Evolutionary conservation across 64 coral and sea anemone genomes (phyloP).

Genomic region (Dendrophyllia cribrosa): DNA sequence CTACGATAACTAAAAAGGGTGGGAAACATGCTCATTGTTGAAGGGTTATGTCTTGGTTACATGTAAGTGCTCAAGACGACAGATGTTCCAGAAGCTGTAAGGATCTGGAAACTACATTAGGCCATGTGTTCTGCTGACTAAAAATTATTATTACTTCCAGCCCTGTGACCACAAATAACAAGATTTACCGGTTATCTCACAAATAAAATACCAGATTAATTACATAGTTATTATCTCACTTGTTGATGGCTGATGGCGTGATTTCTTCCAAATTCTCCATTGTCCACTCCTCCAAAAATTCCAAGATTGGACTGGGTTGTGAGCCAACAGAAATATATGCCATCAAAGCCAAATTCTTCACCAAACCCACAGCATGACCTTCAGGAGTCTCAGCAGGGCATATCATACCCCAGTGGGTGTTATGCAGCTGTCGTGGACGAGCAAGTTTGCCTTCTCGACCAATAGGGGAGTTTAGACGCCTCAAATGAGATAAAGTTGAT

Average conservation of each 20-base stretch:
- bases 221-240: too few species aligned
- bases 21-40: too few species aligned
- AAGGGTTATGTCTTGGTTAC: too few species aligned
- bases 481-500: slow-evolving; percentile 94
- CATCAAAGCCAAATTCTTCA: slow-evolving; percentile 98
- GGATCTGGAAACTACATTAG: too few species aligned
- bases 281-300: slow-evolving; percentile 99
- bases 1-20: too few species aligned
- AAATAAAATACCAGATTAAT: too few species aligned
- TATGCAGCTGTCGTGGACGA: slow-evolving; percentile 95
- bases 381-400: slow-evolving; percentile 99
- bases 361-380: slow-evolving; percentile 97
- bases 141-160: too few species aligned
- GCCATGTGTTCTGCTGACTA: too few species aligned
- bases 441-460: slow-evolving; percentile 98
- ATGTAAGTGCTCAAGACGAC: too few species aligned
- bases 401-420: slow-evolving; percentile 99
- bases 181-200: too few species aligned
- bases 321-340: slow-evolving; percentile 99
- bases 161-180: too few species aligned
- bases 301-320: slow-evolving; percentile 97
- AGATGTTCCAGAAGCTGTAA: too few species aligned
- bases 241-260: slow-evolving; percentile 92
- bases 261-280: slow-evolving; percentile 99
- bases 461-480: slow-evolving; percentile 99